Evolutionary conservation across 2,113 vertebrate species (phyloP).

Genomic region (Megaceryle torquata): DNA sequence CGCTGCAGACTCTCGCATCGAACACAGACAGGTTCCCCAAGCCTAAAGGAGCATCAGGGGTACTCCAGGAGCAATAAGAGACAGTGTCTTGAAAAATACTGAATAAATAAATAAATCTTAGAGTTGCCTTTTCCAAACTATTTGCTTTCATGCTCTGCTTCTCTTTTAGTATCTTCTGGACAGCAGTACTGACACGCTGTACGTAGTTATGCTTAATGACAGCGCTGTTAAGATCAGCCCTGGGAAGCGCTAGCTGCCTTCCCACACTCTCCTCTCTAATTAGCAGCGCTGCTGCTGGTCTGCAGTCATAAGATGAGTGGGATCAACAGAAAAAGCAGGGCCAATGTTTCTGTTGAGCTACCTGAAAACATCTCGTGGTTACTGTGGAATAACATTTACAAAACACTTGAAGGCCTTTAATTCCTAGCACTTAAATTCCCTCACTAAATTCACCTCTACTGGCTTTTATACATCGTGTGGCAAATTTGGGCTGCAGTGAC

Average conservation of each 20-base stretch:
- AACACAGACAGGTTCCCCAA: not conserved
- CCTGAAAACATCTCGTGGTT: not conserved
- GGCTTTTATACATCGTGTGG: fast-evolving
- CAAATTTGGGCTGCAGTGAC: not conserved
- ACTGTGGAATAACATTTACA: not conserved
- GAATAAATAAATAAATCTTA: not conserved
- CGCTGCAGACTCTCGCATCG: fast-evolving
- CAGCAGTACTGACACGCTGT: not conserved
- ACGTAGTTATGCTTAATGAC: not conserved
- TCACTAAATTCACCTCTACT: not conserved
- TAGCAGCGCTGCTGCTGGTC: not conserved
- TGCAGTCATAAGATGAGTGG: not conserved
- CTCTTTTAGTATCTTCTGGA: not conserved
- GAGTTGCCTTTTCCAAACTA: not conserved
- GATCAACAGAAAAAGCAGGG: not conserved
- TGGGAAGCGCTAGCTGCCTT: not conserved
- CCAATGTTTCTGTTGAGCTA: not conserved
- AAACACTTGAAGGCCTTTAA: not conserved
- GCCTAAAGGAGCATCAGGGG: not conserved
- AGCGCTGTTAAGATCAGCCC: not conserved
- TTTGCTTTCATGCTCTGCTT: not conserved
- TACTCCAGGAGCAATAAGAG: not conserved
- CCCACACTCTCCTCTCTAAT: not conserved
- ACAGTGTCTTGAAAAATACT: not conserved
- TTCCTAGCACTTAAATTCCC: not conserved